phyloP scores from a whole-genome alignment of 2,888 invertebrate species.

The Meandrusa payeni region DNA sequence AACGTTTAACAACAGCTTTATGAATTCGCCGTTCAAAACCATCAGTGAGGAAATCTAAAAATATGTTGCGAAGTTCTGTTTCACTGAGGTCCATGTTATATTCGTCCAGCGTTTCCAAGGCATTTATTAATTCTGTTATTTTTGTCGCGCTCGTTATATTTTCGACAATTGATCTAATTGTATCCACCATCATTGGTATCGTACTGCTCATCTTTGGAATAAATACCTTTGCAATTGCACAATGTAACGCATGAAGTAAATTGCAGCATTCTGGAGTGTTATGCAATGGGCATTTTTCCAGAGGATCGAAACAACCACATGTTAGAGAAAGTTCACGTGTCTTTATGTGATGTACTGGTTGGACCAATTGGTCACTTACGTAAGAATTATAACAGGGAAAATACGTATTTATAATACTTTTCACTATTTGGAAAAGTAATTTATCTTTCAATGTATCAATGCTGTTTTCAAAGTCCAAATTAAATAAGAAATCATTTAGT shows the following conservation, averaged over 20 bases:
- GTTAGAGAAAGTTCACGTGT: not conserved
- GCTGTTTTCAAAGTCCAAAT: constrained; percentile 10
- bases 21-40: constrained; percentile 13
- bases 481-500: constrained; percentile 6
- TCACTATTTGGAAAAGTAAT: constrained; percentile 13
- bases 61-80: constrained; percentile 4
- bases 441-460: constrained; percentile 13
- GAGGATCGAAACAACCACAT: not conserved
- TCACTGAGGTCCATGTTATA: not conserved
- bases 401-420: not conserved
- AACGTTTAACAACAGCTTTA: constrained; percentile 10
- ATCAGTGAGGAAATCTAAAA: not conserved
- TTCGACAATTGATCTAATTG: too few relatives aligned
- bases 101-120: constrained; percentile 7
- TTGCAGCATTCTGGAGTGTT: not conserved
- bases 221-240: constrained; percentile 7
- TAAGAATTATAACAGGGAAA: constrained; percentile 7
- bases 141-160: too few relatives aligned
- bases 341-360: not conserved
- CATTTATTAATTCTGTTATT: not conserved
- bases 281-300: constrained; percentile 1
- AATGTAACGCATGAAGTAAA: constrained; percentile 15
- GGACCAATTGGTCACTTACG: not conserved
- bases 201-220: too few relatives aligned
- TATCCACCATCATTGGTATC: not conserved